phyloP scores from a whole-genome alignment of 2,113 vertebrate genomes.

The Pao palembangensis region DNA sequence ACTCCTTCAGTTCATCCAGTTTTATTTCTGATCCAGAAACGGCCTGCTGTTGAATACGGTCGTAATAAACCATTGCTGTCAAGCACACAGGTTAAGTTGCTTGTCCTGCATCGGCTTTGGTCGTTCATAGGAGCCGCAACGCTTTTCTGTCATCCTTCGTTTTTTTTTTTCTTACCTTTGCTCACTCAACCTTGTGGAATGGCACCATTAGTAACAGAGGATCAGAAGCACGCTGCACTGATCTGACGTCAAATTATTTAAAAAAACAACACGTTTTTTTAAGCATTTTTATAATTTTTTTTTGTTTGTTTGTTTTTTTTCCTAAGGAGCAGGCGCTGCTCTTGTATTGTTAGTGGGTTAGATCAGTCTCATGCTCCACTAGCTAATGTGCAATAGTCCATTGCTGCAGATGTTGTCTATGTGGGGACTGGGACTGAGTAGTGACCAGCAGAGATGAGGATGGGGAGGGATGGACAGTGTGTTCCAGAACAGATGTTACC shows the following conservation, averaged over 20 bases:
- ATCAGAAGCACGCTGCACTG: no score
- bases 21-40: slow-evolving; percentile 1
- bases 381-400: slow-evolving; percentile 68
- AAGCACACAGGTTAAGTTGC: no score
- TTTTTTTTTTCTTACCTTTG: background rate
- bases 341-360: slow-evolving; percentile 45
- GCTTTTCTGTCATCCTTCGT: background rate
- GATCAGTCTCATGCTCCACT: slow-evolving; percentile 59
- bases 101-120: no score
- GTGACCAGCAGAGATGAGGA: slow-evolving; percentile 62
- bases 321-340: slow-evolving; percentile 21
- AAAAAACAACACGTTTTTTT: background rate
- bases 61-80: no score
- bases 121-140: background rate
- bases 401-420: slow-evolving; percentile 71
- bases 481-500: slow-evolving; percentile 74
- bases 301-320: slow-evolving; percentile 12
- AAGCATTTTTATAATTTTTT: background rate
- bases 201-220: background rate
- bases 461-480: slow-evolving; percentile 54
- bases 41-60: no score
- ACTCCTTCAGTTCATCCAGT: background rate
- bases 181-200: background rate
- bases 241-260: background rate
- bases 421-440: slow-evolving; percentile 49